Evolutionary conservation across 2,113 vertebrate species (phyloP), one percentile per base, ranked within the genome.

Genomic region (Percopsis transmontana): DNA sequence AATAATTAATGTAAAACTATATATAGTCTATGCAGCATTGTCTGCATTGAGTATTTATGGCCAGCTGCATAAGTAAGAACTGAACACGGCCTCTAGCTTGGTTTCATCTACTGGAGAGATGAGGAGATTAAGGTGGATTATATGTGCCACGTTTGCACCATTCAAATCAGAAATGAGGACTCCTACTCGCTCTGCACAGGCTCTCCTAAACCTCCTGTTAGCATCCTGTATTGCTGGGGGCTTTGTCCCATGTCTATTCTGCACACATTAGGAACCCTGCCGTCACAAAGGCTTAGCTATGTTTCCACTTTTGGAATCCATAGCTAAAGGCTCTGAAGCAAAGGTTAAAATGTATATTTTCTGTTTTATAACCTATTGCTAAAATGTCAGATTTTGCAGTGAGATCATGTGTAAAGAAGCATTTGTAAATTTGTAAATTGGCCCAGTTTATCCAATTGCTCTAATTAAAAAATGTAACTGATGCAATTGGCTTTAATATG

Each of bases 81-180:
- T 16, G 24, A 75, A 44, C 70, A 66, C 67, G 72, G 58, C 73
- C 71, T 77, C 51, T 72, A 72, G 57, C 84, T 80, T 88, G 81
- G 79, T 83, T 86, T 88, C 78, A 81, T 85, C 76, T 73, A 81
- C 52, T 19, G 40, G 69, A 82, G 88, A 77, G 84, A 75, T 70
- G 66, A 77, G 72, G 80, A 63, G 88, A 90, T 91, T 89, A 90
- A 83, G 67, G 80, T 86, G 81, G 85, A 90, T 91, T 91, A 91
- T 85, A 76, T 89, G 85, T 82, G 56, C 69, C 62, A 74, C 84
- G 82, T 85, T 88, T 76, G 83, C 69, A 73, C 79, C 80, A 85
- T 76, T 88, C 79, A 87, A 83, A 89, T 88, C 81, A 82, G 85
- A 81, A 81, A 77, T 66, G 77, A 88, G 85, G 84, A 86, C 79